Conservation (phyloP, 2,797 vertebrate species). For the Lateolabrax maculatus region DNA sequence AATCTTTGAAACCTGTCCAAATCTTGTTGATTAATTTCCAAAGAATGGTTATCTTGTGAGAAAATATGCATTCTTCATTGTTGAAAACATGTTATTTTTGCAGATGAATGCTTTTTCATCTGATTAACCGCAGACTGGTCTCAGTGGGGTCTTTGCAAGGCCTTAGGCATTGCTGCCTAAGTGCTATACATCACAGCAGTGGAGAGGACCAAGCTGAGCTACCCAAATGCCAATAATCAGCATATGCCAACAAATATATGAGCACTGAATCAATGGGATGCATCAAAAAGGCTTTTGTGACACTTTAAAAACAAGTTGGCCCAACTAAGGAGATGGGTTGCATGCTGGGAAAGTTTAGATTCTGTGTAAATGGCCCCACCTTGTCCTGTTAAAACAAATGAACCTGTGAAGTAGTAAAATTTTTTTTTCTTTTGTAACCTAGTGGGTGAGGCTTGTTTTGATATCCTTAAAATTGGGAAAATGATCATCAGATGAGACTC, state of each 20-base stretch:
- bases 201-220: constrained; percentile 35
- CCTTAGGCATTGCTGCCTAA: constrained; percentile 44
- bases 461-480: background rate
- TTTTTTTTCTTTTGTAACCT: constrained; percentile 13
- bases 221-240: constrained; percentile 34
- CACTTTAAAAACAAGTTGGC: constrained; percentile 35
- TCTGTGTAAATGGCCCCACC: background rate
- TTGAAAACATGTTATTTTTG: background rate
- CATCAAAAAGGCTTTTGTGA: constrained; percentile 23
- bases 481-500: background rate
- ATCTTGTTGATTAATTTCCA: background rate
- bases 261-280: constrained; percentile 35
- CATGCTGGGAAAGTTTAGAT: constrained; percentile 28
- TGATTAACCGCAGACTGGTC: constrained; percentile 3
- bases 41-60: background rate
- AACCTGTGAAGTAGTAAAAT: constrained; percentile 9
- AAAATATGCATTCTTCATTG: background rate
- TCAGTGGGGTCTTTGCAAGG: constrained; percentile 29
- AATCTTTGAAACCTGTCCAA: background rate
- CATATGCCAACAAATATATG: constrained; percentile 26
- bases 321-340: constrained; percentile 20
- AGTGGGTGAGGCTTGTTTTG: constrained; percentile 30
- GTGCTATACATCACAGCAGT: constrained; percentile 40
- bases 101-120: background rate
- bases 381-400: constrained; percentile 11